These are phyloP conservation scores for Macrotrachela quadricornifera DNA, from an alignment of 1,140 invertebrate genomes.

Conservation along the genomic window DNA sequence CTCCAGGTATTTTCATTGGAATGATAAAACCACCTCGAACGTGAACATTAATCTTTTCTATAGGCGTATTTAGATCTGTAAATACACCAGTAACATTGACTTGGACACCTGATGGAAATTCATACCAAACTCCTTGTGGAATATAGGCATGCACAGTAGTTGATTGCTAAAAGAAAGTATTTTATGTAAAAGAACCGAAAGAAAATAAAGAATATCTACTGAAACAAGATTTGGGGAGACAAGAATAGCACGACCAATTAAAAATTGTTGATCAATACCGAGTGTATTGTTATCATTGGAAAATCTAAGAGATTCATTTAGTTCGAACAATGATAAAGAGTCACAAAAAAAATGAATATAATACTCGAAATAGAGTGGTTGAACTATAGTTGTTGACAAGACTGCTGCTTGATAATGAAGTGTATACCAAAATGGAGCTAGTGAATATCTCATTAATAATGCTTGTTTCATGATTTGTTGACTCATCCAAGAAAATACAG, in stretches of 20 bases:
- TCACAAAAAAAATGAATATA: not conserved
- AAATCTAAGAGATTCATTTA: conserved; percentile 39
- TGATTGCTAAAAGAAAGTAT: conserved; percentile 16
- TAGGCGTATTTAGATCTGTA: conserved; percentile 24
- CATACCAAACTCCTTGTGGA: conserved; percentile 28
- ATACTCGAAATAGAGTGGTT: conserved; percentile 46
- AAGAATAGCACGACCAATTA: conserved; percentile 52
- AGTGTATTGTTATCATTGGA: conserved; percentile 43
- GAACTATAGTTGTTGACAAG: conserved; percentile 47
- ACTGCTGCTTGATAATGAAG: conserved; percentile 50
- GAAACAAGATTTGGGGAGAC: conserved; percentile 42
- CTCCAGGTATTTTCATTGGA: conserved; percentile 22
- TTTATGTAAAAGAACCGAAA: too few species aligned
- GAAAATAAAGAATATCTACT: conserved; percentile 9
- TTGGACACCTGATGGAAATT: conserved; percentile 20
- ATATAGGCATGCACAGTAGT: conserved; percentile 18
- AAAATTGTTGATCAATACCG: conserved; percentile 51
- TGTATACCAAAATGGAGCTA: conserved; percentile 61
- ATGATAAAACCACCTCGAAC: conserved; percentile 28
- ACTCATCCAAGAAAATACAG: conserved; percentile 26
- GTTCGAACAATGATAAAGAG: too few species aligned
- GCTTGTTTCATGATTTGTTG: conserved; percentile 36
- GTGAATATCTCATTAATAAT: conserved; percentile 43
- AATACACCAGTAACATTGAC: conserved; percentile 17
- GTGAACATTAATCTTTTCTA: conserved; percentile 24